Percentiles rank a stretch among this genome's conserved stretches.
phyloP scores from a whole-genome alignment of 2,113 vertebrate genomes.

The Nothobranchius kuhntae region DNA sequence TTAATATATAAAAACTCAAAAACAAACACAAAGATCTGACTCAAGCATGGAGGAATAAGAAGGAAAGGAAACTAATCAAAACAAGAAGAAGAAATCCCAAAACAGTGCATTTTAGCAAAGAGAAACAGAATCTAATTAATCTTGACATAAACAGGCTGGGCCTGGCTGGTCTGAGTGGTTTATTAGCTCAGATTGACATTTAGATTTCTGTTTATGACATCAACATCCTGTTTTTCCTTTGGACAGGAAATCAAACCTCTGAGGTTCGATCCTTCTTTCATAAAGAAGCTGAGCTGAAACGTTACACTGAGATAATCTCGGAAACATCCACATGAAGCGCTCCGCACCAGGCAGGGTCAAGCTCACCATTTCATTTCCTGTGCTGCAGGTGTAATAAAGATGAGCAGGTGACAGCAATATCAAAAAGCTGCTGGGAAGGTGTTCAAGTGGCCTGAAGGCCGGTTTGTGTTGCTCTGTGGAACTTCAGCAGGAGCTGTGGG shows the following conservation, averaged over 20 bases:
- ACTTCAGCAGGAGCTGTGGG: slow-evolving; percentile 1
- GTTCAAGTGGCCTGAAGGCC: not conserved
- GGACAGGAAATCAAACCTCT: not conserved
- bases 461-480: not conserved
- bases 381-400: slow-evolving; percentile 12
- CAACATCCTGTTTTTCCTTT: not conserved
- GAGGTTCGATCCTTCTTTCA: slow-evolving; percentile 20
- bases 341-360: not conserved
- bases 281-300: slow-evolving; percentile 39
- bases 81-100: too few relatives aligned
- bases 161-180: too few relatives aligned
- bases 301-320: slow-evolving; percentile 26
- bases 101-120: too few relatives aligned
- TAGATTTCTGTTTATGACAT: not conserved
- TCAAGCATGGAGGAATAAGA: not conserved
- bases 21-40: too few relatives aligned
- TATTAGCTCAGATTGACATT: too few relatives aligned
- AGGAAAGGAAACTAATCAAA: too few relatives aligned
- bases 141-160: too few relatives aligned
- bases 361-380: slow-evolving; percentile 59
- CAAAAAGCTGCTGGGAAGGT: slow-evolving; percentile 15
- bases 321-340: not conserved
- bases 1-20: slow-evolving; percentile 14
- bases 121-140: too few relatives aligned
- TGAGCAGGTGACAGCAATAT: slow-evolving; percentile 14